A percentile compares a stretch with the other conserved stretches of the same genome.
Evolutionary conservation across 2,797 vertebrate genomes (phyloP).

Genomic region (Aselliscus stoliczkanus): DNA sequence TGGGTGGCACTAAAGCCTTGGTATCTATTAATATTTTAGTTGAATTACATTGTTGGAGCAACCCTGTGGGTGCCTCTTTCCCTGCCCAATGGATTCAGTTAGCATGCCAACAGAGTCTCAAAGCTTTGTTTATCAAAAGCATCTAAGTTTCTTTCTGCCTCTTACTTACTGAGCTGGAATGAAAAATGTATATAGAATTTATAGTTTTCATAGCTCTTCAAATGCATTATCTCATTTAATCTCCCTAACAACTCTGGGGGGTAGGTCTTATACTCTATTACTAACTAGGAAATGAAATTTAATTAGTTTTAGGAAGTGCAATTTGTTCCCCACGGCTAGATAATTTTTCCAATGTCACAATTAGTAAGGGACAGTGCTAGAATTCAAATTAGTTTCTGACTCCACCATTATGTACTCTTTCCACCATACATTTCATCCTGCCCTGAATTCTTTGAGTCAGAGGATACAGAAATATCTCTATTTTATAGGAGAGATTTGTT

Average conservation of each 20-base stretch:
- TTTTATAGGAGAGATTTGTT: background rate
- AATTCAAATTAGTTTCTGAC: conserved; percentile 36
- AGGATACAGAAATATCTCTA: background rate
- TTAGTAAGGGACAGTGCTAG: background rate
- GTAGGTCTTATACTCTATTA: background rate
- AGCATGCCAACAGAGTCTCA: background rate
- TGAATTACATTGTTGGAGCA: background rate
- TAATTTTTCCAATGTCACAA: background rate
- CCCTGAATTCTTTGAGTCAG: background rate
- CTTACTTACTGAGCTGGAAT: background rate
- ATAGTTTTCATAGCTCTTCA: background rate
- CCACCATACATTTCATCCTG: background rate
- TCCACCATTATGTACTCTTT: background rate
- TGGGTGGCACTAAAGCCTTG: background rate
- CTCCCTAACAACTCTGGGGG: background rate
- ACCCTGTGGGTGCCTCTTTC: background rate
- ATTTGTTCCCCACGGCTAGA: background rate
- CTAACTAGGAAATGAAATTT: background rate
- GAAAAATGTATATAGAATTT: background rate
- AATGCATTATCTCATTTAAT: conserved; percentile 1
- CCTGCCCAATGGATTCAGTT: background rate
- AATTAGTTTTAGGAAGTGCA: conserved; percentile 8
- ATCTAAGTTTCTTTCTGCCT: background rate
- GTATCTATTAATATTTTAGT: background rate
- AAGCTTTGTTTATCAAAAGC: background rate